Percentiles rank a stretch among this genome's conserved stretches.
phyloP scores from a whole-genome alignment of 2,113 vertebrate genomes.

The Solea solea region DNA sequence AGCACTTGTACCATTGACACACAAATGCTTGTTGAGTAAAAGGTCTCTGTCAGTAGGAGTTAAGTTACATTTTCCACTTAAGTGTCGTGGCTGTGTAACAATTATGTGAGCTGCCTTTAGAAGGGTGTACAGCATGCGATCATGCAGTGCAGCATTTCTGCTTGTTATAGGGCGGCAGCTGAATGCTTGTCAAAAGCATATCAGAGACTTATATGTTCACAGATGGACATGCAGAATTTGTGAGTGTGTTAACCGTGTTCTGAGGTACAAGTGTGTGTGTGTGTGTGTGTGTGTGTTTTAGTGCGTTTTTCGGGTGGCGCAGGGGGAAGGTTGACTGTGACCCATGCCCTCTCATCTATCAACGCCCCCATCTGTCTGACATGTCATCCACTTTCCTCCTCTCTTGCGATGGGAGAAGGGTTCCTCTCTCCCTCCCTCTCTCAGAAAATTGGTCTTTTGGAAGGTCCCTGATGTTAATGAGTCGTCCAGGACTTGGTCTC shows the following conservation, averaged over 20 bases:
- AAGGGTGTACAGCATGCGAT: background rate
- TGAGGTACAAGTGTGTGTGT: slow-evolving; percentile 12
- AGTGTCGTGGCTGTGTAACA: slow-evolving; percentile 6
- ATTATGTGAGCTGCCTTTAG: slow-evolving; percentile 2
- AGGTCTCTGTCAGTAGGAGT: slow-evolving; percentile 2
- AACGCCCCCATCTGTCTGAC: slow-evolving; percentile 70
- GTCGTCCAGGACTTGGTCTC: slow-evolving; percentile 54
- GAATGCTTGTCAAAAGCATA: slow-evolving; percentile 23
- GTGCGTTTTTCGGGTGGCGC: background rate
- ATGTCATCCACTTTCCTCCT: slow-evolving; percentile 46
- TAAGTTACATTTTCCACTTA: background rate
- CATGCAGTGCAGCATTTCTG: background rate
- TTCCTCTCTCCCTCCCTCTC: background rate
- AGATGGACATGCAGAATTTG: slow-evolving; percentile 2
- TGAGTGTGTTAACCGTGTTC: slow-evolving; percentile 15
- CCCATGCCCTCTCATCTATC: slow-evolving; percentile 76
- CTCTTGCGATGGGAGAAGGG: slow-evolving; percentile 33
- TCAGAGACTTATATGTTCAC: background rate
- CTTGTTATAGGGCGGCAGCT: slow-evolving; percentile 8
- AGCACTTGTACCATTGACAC: background rate
- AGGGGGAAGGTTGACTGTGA: slow-evolving; percentile 52
- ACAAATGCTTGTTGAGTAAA: background rate
- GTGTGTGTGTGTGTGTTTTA: slow-evolving; percentile 15
- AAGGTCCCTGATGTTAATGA: slow-evolving; percentile 73
- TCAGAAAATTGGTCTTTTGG: slow-evolving; percentile 46